Evolutionary conservation across 2,888 invertebrate species (phyloP).

Genomic region (Mechanitis mazaeus): DNA sequence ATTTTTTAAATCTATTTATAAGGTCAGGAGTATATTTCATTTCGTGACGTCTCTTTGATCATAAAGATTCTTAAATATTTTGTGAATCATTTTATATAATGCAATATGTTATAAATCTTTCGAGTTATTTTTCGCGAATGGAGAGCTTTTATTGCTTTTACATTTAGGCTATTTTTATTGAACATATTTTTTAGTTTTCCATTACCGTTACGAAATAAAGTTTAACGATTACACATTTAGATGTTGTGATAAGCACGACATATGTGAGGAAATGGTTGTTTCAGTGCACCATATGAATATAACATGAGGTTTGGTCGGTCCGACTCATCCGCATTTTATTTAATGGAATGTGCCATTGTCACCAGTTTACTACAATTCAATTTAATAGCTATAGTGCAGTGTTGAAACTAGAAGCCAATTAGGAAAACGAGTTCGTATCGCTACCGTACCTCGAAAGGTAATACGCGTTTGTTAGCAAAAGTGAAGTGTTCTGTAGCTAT

Average conservation of each 20-base stretch:
- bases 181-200: no score
- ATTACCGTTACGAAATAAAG: background rate
- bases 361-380: conserved; percentile 1
- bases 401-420: background rate
- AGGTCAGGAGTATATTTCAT: no score
- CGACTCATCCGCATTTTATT: background rate
- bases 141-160: no score
- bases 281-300: background rate
- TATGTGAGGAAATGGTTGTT: background rate
- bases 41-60: no score
- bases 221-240: background rate
- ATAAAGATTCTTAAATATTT: no score
- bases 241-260: background rate
- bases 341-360: conserved; percentile 1
- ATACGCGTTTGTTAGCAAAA: no score
- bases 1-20: no score
- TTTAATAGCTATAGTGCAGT: background rate
- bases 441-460: no score
- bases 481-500: background rate
- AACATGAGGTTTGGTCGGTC: conserved; percentile 1
- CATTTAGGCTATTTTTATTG: no score
- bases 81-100: no score
- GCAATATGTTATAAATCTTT: no score
- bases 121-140: no score
- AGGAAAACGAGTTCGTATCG: background rate